phyloP scores from a whole-genome alignment of 2,113 vertebrate genomes.

The Origma solitaria region DNA sequence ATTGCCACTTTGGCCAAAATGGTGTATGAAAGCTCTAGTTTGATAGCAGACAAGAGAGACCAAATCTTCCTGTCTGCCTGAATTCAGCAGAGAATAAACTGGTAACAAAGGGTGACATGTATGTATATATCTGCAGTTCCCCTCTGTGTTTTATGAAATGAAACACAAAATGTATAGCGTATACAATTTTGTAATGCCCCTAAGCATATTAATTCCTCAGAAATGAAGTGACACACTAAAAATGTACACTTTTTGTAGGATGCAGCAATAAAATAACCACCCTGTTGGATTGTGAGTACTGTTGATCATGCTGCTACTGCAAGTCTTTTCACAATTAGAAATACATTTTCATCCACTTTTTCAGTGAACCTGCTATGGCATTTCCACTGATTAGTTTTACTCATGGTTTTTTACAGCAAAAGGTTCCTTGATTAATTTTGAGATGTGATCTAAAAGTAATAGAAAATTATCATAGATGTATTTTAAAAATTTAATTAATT shows the following conservation, averaged over 20 bases:
- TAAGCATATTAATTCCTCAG: neutral
- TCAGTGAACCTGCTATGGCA: neutral
- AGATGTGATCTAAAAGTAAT: neutral
- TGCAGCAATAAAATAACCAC: neutral
- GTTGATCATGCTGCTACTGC: neutral
- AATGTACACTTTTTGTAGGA: neutral
- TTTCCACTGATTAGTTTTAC: neutral
- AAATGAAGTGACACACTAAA: neutral
- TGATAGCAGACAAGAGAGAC: neutral
- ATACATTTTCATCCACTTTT: neutral
- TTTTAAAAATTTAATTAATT: neutral
- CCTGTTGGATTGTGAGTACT: neutral
- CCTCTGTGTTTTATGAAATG: neutral
- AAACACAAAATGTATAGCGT: neutral
- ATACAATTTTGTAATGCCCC: neutral
- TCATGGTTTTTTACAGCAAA: neutral
- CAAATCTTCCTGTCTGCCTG: neutral
- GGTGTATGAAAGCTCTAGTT: neutral
- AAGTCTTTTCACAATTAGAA: neutral
- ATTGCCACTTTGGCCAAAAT: neutral
- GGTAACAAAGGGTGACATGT: neutral
- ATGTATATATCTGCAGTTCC: neutral
- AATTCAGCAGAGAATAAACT: neutral
- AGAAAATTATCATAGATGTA: neutral
- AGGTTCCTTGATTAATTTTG: neutral